Percentiles rank a stretch among this genome's conserved stretches.
phyloP scores from a whole-genome alignment of 2,113 vertebrate genomes.

The Centropus unirufus region DNA sequence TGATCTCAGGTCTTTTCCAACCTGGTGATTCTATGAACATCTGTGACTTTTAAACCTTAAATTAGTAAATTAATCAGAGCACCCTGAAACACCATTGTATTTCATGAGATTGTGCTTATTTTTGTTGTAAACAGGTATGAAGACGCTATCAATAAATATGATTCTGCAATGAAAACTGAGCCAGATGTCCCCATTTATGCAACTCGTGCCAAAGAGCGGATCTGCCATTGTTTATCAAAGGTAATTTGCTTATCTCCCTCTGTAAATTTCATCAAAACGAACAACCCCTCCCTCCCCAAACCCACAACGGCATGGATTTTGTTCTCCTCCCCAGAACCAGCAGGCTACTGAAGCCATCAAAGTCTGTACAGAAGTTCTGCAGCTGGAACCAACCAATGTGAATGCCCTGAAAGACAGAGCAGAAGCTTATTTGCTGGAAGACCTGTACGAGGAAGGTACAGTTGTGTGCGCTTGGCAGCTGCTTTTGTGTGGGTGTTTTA shows the following conservation, averaged over 20 bases:
- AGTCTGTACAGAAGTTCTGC: constrained; percentile 88
- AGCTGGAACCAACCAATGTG: constrained; percentile 84
- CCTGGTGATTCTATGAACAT: not conserved
- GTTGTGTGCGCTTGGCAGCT: not conserved
- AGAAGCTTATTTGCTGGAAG: constrained; percentile 90
- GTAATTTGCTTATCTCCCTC: constrained; percentile 66
- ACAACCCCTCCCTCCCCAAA: not conserved
- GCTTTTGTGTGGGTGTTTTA: not conserved
- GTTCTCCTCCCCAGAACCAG: constrained; percentile 78
- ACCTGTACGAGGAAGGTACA: constrained; percentile 94
- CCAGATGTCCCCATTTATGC: constrained; percentile 83
- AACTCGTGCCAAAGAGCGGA: constrained; percentile 88
- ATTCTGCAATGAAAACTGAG: constrained; percentile 90
- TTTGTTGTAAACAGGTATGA: constrained; percentile 80
- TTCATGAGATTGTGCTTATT: not conserved
- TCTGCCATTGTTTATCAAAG: constrained; percentile 92
- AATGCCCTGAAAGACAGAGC: constrained; percentile 91
- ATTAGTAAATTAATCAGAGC: not conserved
- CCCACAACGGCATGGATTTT: not conserved
- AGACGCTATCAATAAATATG: constrained; percentile 90
- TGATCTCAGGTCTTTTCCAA: no score
- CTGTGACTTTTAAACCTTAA: not conserved
- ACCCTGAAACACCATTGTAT: not conserved
- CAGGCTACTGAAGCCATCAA: constrained; percentile 84
- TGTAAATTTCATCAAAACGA: not conserved